A percentile compares a stretch with the other conserved stretches of the same genome.
These are phyloP conservation scores for Sericinus montela DNA, from an alignment of 2,888 invertebrate genomes.

Conservation along the genomic window DNA sequence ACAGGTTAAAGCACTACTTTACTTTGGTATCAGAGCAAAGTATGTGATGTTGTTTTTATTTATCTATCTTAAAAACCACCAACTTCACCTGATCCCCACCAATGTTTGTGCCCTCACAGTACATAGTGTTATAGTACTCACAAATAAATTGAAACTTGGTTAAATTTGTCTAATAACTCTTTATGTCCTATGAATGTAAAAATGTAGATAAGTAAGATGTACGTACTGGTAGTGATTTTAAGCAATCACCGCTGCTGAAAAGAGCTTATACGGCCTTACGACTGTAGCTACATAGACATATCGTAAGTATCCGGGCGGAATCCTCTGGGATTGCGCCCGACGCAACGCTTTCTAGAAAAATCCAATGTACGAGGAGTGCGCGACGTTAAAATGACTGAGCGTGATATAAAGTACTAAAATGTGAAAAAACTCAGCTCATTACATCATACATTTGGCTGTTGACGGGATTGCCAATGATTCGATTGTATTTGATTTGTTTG, in stretches of 20 bases:
- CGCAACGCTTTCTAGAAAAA: conserved; percentile 49
- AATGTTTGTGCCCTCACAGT: too few species aligned
- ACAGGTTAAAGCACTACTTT: too few species aligned
- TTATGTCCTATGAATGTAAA: too few species aligned
- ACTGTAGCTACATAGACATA: conserved; percentile 28
- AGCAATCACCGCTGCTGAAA: conserved; percentile 40
- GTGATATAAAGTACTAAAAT: conserved; percentile 33
- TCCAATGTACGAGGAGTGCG: conserved; percentile 48
- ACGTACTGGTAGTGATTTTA: background rate
- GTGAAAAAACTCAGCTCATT: conserved; percentile 27
- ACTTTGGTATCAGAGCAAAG: too few species aligned
- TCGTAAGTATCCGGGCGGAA: conserved; percentile 39
- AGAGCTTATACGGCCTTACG: conserved; percentile 43
- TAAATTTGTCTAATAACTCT: too few species aligned
- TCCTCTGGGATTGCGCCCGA: conserved; percentile 56
- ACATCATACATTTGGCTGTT: conserved; percentile 21
- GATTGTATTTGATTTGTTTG: conserved; percentile 24
- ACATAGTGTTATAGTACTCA: too few species aligned
- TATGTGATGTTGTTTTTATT: too few species aligned
- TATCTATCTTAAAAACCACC: too few species aligned
- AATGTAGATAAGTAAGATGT: background rate
- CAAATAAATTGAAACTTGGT: too few species aligned
- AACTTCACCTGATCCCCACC: too few species aligned
- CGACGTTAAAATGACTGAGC: conserved; percentile 30
- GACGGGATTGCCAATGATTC: too few species aligned